Base-by-base conservation (phyloP, 2,888 invertebrate species). In the Gandaritis pyraliata region DNA sequence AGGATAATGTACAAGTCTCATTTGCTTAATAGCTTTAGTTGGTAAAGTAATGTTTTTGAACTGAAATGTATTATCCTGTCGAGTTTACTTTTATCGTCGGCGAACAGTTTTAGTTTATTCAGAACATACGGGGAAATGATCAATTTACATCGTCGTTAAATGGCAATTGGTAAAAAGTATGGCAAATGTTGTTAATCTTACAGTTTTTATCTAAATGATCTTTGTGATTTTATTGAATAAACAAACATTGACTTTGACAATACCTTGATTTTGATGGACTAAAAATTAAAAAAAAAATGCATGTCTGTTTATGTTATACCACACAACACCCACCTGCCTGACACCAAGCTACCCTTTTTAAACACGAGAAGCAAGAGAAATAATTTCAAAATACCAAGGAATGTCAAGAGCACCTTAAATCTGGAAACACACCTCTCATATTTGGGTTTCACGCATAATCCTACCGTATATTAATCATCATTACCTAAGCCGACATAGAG, bases 21-120 rank as follows among this genome's bases (percentile, higher is more conserved):
- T 66, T 70, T 70, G 57, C 70, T 65, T 70, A 70, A 66, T 70
- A 66, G 68, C 54, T 65, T 60, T 61, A 65, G 64, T 68, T 66
- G 50, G 65, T 29, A 53, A 61, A 69, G 61, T 61, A 64, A 65
- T 65, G 68, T 59, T 70, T 68, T 68, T 68, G 59, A 70, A 68
- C 65, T 58, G 46, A 61, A 68, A 66, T 64, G 58, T 63, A 63
- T 68, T 66, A 69, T 57, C 52, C 51, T 46, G 61, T 50, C 57
- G 36, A 52, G 55, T 57, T 58, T 49, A 49, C 56, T 64, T 61
- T 60, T 58, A 60, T 56, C 49, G 23, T 18, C 23, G 33, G 54
- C 50, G 48, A 64, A 62, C 57, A 51, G 46, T 53, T 57, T 58
- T 46, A 43, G 43, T 55, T 43, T 43, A 16, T 43, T 11, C 15